Percentiles rank a stretch among this genome's conserved stretches.
Evolutionary conservation across 2,113 vertebrate genomes (phyloP).

Genomic region (Syngnathoides biaculeatus): DNA sequence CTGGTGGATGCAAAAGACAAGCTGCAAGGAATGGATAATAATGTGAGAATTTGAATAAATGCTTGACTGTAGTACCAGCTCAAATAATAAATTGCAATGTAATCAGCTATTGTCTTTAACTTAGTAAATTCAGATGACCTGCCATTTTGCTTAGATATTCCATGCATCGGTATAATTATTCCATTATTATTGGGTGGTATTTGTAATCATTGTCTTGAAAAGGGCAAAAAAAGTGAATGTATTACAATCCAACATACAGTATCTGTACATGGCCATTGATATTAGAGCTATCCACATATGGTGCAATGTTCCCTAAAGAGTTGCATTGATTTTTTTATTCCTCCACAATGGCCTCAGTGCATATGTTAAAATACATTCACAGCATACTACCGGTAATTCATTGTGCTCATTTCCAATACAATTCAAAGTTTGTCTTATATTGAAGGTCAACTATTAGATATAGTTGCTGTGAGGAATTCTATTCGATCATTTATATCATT

Average conservation of each 20-base stretch:
- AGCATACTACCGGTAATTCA: constrained; percentile 16
- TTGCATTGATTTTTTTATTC: constrained; percentile 29
- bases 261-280: constrained; percentile 48
- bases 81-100: constrained; percentile 10
- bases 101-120: background rate
- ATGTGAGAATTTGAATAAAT: constrained; percentile 36
- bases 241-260: constrained; percentile 18
- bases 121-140: background rate
- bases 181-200: constrained; percentile 3
- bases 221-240: constrained; percentile 27
- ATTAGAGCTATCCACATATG: constrained; percentile 15
- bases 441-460: background rate
- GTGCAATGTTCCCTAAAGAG: constrained; percentile 21
- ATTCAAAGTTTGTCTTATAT: constrained; percentile 6
- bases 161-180: background rate
- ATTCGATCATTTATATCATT: constrained; percentile 29
- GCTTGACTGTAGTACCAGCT: constrained; percentile 8
- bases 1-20: constrained; percentile 46
- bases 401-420: constrained; percentile 6
- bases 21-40: constrained; percentile 37
- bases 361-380: constrained; percentile 15
- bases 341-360: background rate
- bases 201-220: constrained; percentile 18
- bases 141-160: background rate
- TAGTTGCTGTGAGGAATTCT: background rate